Evolutionary conservation across 2,113 vertebrate genomes (phyloP).

Genomic region (Pyrgilauda ruficollis): DNA sequence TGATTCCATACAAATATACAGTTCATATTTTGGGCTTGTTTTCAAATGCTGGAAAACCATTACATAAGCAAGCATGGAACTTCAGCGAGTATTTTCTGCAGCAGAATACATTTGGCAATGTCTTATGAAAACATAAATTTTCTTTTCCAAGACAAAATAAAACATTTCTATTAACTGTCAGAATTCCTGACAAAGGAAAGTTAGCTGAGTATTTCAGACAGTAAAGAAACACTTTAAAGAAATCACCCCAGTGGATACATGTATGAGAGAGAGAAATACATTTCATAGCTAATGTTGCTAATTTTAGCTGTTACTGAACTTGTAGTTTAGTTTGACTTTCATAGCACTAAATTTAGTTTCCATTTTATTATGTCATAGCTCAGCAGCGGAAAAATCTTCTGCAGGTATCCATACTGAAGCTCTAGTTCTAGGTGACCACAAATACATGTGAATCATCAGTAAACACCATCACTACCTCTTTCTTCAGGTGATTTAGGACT

Average conservation of each 20-base stretch:
- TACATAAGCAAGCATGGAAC: neutral
- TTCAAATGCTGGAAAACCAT: neutral
- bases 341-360: neutral
- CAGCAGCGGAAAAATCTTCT: neutral
- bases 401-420: neutral
- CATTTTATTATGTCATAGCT: neutral
- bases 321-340: neutral
- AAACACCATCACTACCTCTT: neutral
- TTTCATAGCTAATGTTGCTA: neutral
- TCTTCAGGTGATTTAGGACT: neutral
- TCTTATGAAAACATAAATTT: neutral
- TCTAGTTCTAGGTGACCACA: neutral
- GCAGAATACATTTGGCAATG: neutral
- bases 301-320: neutral
- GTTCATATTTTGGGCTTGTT: neutral
- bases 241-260: neutral
- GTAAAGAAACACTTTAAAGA: neutral
- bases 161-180: neutral
- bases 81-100: neutral
- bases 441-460: neutral
- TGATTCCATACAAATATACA: neutral
- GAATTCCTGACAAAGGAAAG: neutral
- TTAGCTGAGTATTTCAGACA: neutral
- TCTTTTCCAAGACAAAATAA: neutral
- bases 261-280: neutral